phyloP scores from a whole-genome alignment of 2,113 vertebrate genomes.

The Sterrhoptilus dennistouni region DNA sequence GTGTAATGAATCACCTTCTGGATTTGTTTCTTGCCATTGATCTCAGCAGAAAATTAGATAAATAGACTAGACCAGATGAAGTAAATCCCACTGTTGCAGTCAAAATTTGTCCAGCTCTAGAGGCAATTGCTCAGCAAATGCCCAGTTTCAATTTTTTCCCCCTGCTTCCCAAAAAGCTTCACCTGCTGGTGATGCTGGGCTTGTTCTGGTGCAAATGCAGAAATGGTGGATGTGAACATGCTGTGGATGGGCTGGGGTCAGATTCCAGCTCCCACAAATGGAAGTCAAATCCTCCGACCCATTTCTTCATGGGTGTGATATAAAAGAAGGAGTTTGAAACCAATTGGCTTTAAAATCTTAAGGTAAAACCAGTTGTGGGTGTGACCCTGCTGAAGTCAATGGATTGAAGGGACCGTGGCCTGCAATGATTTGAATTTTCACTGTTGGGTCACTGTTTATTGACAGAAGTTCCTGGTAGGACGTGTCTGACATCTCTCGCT shows the following conservation, averaged over 20 bases:
- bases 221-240: background rate
- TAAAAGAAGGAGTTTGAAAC: background rate
- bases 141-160: background rate
- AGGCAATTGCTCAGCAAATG: conserved; percentile 8
- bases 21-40: background rate
- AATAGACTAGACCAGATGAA: background rate
- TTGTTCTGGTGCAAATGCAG: background rate
- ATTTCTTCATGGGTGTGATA: background rate
- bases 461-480: background rate
- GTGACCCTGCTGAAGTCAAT: background rate
- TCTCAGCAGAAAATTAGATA: background rate
- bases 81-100: background rate
- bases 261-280: background rate
- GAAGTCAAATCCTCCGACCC: background rate
- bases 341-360: background rate
- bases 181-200: background rate
- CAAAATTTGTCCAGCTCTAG: background rate
- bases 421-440: background rate
- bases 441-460: background rate
- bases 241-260: background rate
- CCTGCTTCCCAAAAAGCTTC: background rate
- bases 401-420: background rate
- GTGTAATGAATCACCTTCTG: background rate
- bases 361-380: background rate
- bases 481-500: background rate